These are phyloP conservation scores for Clunio marinus DNA, from an alignment of 2,888 invertebrate species.

Conservation along the genomic window DNA sequence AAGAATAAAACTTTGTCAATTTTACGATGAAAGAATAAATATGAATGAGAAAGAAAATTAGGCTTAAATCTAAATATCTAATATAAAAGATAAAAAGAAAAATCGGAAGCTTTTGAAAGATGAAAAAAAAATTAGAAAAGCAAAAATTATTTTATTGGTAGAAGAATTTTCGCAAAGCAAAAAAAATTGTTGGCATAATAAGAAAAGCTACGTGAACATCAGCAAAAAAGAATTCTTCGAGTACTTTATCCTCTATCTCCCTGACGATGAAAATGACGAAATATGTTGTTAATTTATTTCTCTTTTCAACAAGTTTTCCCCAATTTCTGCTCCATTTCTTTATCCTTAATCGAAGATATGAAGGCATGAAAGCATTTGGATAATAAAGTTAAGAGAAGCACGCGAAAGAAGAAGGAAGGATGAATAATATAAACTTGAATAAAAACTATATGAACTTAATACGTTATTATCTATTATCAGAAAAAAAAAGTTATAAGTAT, in stretches of 20 bases:
- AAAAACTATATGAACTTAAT: conserved; percentile 34
- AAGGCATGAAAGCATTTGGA: neutral
- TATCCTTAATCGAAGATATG: too few species aligned
- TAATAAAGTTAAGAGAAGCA: too few species aligned
- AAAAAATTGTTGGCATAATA: neutral
- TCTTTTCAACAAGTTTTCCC: neutral
- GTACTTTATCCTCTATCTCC: neutral
- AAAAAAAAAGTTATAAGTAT: conserved; percentile 18
- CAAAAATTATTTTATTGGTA: conserved; percentile 5
- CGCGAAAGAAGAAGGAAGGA: neutral
- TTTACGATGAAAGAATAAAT: conserved; percentile 7
- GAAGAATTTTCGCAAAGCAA: neutral
- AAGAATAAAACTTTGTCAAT: conserved; percentile 21
- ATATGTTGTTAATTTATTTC: neutral
- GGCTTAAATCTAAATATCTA: too few species aligned
- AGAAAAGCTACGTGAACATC: neutral
- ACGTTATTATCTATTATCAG: conserved; percentile 34
- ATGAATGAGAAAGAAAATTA: neutral
- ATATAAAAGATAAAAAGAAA: neutral
- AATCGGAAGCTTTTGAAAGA: neutral
- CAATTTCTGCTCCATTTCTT: too few species aligned
- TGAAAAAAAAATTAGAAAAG: neutral
- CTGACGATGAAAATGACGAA: neutral
- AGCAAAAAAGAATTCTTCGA: neutral
- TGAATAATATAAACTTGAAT: neutral